Percentiles rank a stretch among this genome's conserved stretches.
Conservation (phyloP, 1,140 invertebrate genomes). For the Pachypeltis micranthus region DNA sequence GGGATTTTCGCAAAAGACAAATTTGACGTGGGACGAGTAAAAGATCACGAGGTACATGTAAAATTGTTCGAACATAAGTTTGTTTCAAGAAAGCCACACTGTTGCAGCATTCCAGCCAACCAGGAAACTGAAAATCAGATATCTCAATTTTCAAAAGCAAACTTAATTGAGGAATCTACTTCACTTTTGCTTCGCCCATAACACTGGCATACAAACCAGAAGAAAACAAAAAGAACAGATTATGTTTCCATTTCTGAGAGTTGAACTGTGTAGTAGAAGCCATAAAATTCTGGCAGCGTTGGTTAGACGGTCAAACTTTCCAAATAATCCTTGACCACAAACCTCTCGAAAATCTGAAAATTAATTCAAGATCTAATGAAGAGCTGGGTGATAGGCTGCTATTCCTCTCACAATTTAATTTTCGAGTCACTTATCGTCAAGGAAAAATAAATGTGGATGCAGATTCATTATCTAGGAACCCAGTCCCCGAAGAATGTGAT, state of each 20-base stretch:
- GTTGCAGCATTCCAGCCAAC: conserved; percentile 14
- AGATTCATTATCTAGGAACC: too few relatives aligned
- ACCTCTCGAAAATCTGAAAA: too few relatives aligned
- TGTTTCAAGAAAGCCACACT: too few relatives aligned
- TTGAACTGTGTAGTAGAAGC: conserved; percentile 18
- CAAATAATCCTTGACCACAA: conserved; percentile 35
- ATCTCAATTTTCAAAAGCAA: conserved; percentile 19
- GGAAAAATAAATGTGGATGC: conserved; percentile 23
- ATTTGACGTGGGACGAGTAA: too few relatives aligned
- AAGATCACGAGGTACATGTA: conserved; percentile 17
- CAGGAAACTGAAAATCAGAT: conserved; percentile 22
- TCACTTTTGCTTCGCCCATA: conserved; percentile 20
- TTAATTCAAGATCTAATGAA: too few relatives aligned
- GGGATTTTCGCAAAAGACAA: too few relatives aligned
- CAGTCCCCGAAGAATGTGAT: too few relatives aligned
- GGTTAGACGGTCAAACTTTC: conserved; percentile 26
- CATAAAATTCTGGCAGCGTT: too few relatives aligned
- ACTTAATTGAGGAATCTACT: conserved; percentile 21
- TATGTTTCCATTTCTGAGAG: conserved; percentile 22
- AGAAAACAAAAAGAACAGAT: conserved; percentile 17
- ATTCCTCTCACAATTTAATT: too few relatives aligned
- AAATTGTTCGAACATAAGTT: conserved; percentile 16
- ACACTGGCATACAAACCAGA: conserved; percentile 22
- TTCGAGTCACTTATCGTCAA: conserved; percentile 24
- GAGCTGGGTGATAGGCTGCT: too few relatives aligned